Evolutionary conservation across 2,888 invertebrate species (phyloP).

Genomic region (Heliconius hortense): DNA sequence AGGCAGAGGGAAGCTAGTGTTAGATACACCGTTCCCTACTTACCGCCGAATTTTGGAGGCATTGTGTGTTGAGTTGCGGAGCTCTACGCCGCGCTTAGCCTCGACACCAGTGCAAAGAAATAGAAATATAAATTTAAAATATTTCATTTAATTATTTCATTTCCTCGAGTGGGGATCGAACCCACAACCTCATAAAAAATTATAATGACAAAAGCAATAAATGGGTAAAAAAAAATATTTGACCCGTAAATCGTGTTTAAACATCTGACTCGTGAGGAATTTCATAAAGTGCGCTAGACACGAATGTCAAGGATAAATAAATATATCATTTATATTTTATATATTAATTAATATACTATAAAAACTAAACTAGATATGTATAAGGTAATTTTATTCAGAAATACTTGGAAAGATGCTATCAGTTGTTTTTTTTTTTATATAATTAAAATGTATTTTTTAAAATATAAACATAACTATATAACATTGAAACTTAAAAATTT

Average conservation of each 20-base stretch:
- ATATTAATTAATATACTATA: conserved; percentile 10
- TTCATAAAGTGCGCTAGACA: conserved; percentile 11
- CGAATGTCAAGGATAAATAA: conserved; percentile 35
- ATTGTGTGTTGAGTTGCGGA: too few relatives aligned
- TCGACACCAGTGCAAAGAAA: too few relatives aligned
- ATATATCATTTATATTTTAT: conserved; percentile 10
- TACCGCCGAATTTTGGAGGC: too few relatives aligned
- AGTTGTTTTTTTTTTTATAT: not conserved
- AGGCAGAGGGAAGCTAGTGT: too few relatives aligned
- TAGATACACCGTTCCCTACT: too few relatives aligned
- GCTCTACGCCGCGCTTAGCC: too few relatives aligned
- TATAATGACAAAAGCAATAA: not conserved
- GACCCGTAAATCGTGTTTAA: conserved; percentile 32
- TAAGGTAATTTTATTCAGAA: not conserved
- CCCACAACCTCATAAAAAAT: not conserved
- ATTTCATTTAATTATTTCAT: too few relatives aligned
- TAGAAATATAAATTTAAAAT: too few relatives aligned
- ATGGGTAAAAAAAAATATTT: not conserved
- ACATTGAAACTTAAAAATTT: not conserved
- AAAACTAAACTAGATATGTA: not conserved
- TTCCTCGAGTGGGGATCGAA: too few relatives aligned
- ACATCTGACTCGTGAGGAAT: conserved; percentile 35
- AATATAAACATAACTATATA: not conserved
- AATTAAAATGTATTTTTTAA: not conserved
- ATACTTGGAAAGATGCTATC: not conserved